phyloP scores from a whole-genome alignment of 2,888 invertebrate genomes.

The Sesia bembeciformis region DNA sequence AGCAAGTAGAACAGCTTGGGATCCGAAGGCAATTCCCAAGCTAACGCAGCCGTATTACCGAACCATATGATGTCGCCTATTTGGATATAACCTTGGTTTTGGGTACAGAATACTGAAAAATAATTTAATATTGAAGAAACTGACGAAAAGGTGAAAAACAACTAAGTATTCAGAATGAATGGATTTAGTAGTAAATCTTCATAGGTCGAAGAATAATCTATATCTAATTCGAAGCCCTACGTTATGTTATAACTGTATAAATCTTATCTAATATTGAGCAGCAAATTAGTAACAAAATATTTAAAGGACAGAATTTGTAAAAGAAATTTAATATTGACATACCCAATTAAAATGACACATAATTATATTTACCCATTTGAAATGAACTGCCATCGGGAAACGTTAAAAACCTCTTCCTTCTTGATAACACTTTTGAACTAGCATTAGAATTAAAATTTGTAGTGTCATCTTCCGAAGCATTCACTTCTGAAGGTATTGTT shows the following conservation, averaged over 20 bases:
- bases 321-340: neutral
- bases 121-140: neutral
- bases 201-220: too few species aligned
- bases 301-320: too few species aligned
- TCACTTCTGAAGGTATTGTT: neutral
- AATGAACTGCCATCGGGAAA: constrained; percentile 77
- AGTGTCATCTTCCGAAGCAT: neutral
- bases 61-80: constrained; percentile 78
- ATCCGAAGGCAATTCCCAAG: constrained; percentile 83
- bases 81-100: constrained; percentile 73
- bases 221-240: too few species aligned
- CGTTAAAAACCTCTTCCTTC: constrained; percentile 68
- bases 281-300: too few species aligned
- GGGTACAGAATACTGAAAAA: constrained; percentile 76
- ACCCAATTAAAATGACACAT: neutral
- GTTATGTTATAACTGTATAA: too few species aligned
- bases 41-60: constrained; percentile 83
- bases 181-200: too few species aligned
- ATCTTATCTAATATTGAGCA: too few species aligned
- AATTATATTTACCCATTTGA: constrained; percentile 58
- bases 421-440: constrained; percentile 40
- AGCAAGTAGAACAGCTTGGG: constrained; percentile 39
- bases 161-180: too few species aligned
- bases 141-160: too few species aligned
- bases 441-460: neutral